A percentile compares a stretch with the other conserved stretches of the same genome.
Evolutionary conservation across 2,113 vertebrate species (phyloP).

Genomic region (Monopterus albus): DNA sequence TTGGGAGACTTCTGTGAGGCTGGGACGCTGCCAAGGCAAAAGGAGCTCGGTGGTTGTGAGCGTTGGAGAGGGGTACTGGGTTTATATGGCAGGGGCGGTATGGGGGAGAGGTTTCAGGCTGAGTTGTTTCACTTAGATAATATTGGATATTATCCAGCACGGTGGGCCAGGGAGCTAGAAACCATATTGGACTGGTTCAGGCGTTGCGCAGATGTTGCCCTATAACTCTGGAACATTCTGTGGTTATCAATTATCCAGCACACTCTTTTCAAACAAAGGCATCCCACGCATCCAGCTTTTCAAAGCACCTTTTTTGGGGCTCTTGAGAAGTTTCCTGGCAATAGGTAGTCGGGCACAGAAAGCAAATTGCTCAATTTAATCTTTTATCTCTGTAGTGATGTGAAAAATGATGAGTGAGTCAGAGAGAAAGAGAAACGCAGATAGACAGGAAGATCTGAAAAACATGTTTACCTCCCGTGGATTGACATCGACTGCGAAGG

Average conservation of each 20-base stretch:
- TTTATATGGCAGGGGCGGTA: slow-evolving; percentile 51
- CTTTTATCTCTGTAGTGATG: slow-evolving; percentile 21
- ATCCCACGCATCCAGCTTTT: slow-evolving; percentile 65
- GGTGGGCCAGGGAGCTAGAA: slow-evolving; percentile 49
- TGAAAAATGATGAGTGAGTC: slow-evolving; percentile 51
- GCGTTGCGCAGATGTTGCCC: slow-evolving; percentile 83
- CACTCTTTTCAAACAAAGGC: slow-evolving; percentile 74
- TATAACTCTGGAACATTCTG: slow-evolving; percentile 84
- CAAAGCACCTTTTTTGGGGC: slow-evolving; percentile 28
- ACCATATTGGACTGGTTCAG: slow-evolving; percentile 42
- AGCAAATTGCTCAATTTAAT: slow-evolving; percentile 64
- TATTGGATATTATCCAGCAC: slow-evolving; percentile 57
- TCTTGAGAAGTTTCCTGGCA: slow-evolving; percentile 58
- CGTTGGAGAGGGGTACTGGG: slow-evolving; percentile 52
- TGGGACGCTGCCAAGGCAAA: slow-evolving; percentile 44
- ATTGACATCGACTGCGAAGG: slow-evolving; percentile 81
- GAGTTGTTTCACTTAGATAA: slow-evolving; percentile 56
- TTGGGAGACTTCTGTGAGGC: slow-evolving; percentile 25
- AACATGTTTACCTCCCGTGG: slow-evolving; percentile 88
- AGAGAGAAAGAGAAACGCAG: slow-evolving; percentile 12
- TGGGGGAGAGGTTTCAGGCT: slow-evolving; percentile 41
- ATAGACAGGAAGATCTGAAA: slow-evolving; percentile 78
- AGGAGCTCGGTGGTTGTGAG: slow-evolving; percentile 38
- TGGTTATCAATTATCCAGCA: slow-evolving; percentile 80
- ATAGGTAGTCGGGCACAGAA: slow-evolving; percentile 10